Evolutionary conservation across 2,888 invertebrate genomes (phyloP).

Genomic region (Dorcus parallelipipedus): DNA sequence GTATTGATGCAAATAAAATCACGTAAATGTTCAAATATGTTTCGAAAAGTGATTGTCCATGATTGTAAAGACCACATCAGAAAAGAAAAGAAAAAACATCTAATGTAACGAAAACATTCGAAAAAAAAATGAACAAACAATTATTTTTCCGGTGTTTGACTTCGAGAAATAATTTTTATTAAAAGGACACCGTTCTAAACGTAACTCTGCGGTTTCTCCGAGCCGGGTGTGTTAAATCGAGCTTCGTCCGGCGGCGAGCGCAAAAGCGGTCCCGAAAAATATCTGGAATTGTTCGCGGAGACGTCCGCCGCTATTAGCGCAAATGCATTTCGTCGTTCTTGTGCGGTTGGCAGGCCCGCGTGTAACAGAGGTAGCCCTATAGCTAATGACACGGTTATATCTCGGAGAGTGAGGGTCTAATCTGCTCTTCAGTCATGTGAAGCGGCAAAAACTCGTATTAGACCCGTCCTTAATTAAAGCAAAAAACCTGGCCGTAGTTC

Average conservation of each 20-base stretch:
- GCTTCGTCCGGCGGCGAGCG: background rate
- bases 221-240: background rate
- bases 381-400: slow-evolving; percentile 38
- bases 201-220: background rate
- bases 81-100: too few species aligned
- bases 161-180: too few species aligned
- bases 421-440: slow-evolving; percentile 45
- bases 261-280: background rate
- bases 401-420: slow-evolving; percentile 31
- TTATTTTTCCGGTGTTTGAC: too few species aligned
- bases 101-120: too few species aligned
- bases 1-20: too few species aligned
- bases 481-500: slow-evolving; percentile 39
- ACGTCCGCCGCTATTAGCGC: background rate
- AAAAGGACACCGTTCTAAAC: too few species aligned
- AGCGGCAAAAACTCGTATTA: slow-evolving; percentile 46
- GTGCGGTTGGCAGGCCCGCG: slow-evolving; percentile 2
- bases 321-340: background rate
- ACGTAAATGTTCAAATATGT: background rate
- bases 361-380: slow-evolving; percentile 27
- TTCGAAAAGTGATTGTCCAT: too few species aligned
- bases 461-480: slow-evolving; percentile 48
- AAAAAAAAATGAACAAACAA: too few species aligned
- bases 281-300: background rate
- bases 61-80: too few species aligned